These are phyloP conservation scores for Agrypnia vestita DNA, from an alignment of 1,140 invertebrate genomes.

Conservation along the genomic window DNA sequence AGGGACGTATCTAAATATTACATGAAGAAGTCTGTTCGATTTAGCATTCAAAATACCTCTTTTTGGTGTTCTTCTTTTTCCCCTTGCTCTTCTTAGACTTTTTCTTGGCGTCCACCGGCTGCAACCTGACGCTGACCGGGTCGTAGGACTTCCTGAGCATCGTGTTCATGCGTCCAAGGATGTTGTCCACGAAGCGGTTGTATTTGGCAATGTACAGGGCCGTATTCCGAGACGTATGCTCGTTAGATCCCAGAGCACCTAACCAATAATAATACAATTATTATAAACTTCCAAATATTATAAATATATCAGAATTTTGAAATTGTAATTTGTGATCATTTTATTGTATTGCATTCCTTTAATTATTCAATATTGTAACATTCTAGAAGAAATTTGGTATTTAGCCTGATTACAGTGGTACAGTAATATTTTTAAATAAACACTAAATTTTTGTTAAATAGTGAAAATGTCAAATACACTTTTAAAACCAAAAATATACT, in stretches of 20 bases:
- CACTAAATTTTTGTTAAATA: too few species aligned
- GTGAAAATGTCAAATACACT: too few species aligned
- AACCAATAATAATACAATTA: background rate
- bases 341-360: too few species aligned
- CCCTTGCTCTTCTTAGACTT: slow-evolving; percentile 66
- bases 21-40: too few species aligned
- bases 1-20: too few species aligned
- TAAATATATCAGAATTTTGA: background rate
- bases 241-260: background rate
- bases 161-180: slow-evolving; percentile 84
- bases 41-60: background rate
- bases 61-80: slow-evolving; percentile 38
- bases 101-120: slow-evolving; percentile 73
- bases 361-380: too few species aligned
- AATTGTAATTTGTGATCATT: too few species aligned
- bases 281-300: too few species aligned
- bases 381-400: too few species aligned
- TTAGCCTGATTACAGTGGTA: too few species aligned
- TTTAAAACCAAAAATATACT: too few species aligned
- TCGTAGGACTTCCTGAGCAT: slow-evolving; percentile 85
- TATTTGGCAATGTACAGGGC: slow-evolving; percentile 84
- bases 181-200: slow-evolving; percentile 87
- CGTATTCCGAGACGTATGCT: slow-evolving; percentile 69
- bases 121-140: slow-evolving; percentile 86
- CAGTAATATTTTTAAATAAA: too few species aligned